Conservation (phyloP, 2,113 vertebrate species). For the western clawed frog (Xenopus tropicalis) region UCB_Xtro_10.0 CM004449.2:43286501-43287000, state of each 20-base stretch:
- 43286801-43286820: not conserved
- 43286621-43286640: not conserved
- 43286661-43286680: not conserved
- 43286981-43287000: not conserved
- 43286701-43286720: not conserved
- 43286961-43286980: not conserved
- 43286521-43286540: no score
- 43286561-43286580: no score
- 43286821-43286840: not conserved
- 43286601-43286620: not conserved
- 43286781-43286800: conserved; percentile 6
- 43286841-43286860: conserved; percentile 20
- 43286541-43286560: no score
- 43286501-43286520: no score
- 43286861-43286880: not conserved
- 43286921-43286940: conserved; percentile 6
- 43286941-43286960: not conserved
- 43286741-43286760: not conserved
- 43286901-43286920: conserved; percentile 1
- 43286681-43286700: not conserved
- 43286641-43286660: not conserved
- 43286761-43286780: not conserved
- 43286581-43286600: no score
- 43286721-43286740: not conserved
- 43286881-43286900: conserved; percentile 6